Evolutionary conservation across 2,113 vertebrate genomes (phyloP).

Genomic region (rabbit (Oryctolagus cuniculus)): DNA sequence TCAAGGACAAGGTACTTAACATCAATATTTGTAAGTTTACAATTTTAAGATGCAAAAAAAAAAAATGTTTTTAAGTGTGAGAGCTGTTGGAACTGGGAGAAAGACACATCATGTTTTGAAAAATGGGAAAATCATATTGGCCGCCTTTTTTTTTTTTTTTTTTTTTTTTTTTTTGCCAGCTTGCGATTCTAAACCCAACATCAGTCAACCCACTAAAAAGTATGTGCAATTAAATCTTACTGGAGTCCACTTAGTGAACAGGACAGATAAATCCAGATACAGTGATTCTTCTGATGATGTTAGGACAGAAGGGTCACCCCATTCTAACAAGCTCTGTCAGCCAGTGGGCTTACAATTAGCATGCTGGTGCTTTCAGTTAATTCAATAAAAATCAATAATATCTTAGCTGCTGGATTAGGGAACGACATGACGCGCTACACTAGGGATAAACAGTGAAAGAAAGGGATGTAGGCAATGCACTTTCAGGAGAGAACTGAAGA

Average conservation of each 20-base stretch:
- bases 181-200: neutral
- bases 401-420: neutral
- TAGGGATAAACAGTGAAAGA: too few relatives aligned
- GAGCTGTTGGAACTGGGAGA: too few relatives aligned
- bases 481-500: too few relatives aligned
- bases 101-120: neutral
- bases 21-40: too few relatives aligned
- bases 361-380: neutral
- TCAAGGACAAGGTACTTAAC: neutral
- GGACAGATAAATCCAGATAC: neutral
- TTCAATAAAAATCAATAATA: neutral
- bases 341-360: neutral
- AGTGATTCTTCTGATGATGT: neutral
- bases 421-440: too few relatives aligned
- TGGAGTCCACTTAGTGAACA: neutral
- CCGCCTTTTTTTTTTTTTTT: neutral
- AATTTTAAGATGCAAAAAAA: too few relatives aligned
- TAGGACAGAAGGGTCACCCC: neutral
- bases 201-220: neutral
- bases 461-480: too few relatives aligned
- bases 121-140: neutral
- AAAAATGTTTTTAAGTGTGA: neutral
- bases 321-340: neutral
- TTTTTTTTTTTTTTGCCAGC: neutral
- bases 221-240: neutral